A percentile compares a stretch with the other conserved stretches of the same genome.
Conservation (phyloP, 35 echinoderm and acorn worm genomes). For the Acanthaster planci region DNA sequence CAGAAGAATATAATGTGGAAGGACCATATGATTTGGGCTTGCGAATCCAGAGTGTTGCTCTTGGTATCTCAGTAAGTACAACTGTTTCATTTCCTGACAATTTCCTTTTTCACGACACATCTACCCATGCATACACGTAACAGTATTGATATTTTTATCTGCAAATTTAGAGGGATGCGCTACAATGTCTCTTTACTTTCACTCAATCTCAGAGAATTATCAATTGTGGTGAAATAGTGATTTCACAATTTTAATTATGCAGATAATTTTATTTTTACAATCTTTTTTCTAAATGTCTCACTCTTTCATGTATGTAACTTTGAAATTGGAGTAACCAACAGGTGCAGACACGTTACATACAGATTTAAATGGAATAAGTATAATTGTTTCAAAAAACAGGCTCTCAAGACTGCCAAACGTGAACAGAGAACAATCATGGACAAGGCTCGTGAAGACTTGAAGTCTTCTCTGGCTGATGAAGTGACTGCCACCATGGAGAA, state of each 20-base stretch:
- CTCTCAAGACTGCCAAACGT: constrained; percentile 52
- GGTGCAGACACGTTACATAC: no score
- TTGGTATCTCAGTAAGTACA: constrained; percentile 58
- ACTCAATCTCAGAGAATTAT: no score
- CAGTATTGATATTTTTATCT: constrained; percentile 11
- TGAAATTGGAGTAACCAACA: no score
- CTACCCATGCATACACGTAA: not conserved
- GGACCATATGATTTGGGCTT: constrained; percentile 52
- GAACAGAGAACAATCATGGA: constrained; percentile 44
- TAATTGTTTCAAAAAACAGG: no score
- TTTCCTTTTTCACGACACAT: no score
- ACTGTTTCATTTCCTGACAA: not conserved
- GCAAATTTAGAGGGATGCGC: no score
- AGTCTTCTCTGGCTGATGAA: not conserved
- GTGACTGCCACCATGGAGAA: constrained; percentile 1
- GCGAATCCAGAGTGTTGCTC: constrained; percentile 53
- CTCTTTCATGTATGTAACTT: not conserved
- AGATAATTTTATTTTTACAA: no score
- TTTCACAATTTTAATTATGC: no score
- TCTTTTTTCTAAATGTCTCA: not conserved
- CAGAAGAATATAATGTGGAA: constrained; percentile 27
- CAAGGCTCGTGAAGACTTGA: not conserved
- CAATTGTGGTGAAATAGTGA: no score
- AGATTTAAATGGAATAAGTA: no score
- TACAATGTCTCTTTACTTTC: no score